A percentile compares a stretch with the other conserved stretches of the same genome.
Conservation (phyloP, 1,140 invertebrate genomes). For the Diachasma alloeum region DNA sequence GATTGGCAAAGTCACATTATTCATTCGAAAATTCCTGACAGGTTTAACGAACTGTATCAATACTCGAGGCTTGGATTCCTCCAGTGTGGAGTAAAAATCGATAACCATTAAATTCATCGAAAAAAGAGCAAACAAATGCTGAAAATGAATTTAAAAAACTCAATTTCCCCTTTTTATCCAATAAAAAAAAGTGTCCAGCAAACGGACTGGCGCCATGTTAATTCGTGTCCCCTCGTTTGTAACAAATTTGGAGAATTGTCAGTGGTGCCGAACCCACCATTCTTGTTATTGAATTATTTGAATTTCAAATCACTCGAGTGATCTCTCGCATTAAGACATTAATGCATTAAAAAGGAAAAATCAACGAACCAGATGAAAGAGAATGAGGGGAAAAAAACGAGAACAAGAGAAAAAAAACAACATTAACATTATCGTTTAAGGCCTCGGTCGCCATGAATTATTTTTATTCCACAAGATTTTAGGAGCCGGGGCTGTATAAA, state of each 20-base stretch:
- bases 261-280: not conserved
- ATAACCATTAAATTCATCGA: not conserved
- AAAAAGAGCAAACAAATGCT: not conserved
- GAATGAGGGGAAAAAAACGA: not conserved
- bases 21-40: slow-evolving; percentile 3
- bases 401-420: not conserved
- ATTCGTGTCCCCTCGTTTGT: slow-evolving; percentile 4
- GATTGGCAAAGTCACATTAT: not conserved
- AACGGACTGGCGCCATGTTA: not conserved
- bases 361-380: not conserved
- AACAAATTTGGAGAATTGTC: not conserved
- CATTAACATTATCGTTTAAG: slow-evolving; percentile 6
- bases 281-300: slow-evolving; percentile 5
- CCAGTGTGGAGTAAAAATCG: not conserved
- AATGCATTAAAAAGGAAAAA: not conserved
- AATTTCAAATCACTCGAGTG: not conserved
- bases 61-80: not conserved
- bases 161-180: not conserved
- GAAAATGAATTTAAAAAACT: not conserved
- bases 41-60: slow-evolving; percentile 5
- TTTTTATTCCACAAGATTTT: slow-evolving; percentile 30
- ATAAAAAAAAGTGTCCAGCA: not conserved
- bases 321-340: not conserved
- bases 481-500: slow-evolving; percentile 21
- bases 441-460: slow-evolving; percentile 12